Evolutionary conservation across 2,113 vertebrate species (phyloP).

Genomic region (Strix uralensis): DNA sequence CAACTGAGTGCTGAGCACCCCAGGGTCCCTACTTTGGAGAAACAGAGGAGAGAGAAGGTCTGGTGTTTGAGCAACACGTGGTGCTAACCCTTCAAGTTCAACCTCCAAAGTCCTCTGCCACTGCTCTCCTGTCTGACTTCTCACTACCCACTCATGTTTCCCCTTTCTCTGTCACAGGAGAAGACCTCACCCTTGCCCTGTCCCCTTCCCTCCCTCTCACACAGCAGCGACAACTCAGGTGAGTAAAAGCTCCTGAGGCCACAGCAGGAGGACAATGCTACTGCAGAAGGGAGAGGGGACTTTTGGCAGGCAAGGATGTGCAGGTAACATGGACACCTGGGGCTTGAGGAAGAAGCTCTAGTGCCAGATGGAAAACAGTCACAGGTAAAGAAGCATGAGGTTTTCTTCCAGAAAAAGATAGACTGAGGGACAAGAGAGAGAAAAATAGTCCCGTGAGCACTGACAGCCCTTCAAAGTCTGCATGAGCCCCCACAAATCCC

Average conservation of each 20-base stretch:
- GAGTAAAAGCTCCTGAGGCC: neutral
- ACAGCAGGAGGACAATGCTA: neutral
- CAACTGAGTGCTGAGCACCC: neutral
- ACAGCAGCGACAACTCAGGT: neutral
- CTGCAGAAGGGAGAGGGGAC: neutral
- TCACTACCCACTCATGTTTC: neutral
- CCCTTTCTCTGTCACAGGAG: neutral
- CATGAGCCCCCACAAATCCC: accelerated
- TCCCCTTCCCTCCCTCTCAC: neutral
- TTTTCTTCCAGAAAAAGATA: neutral
- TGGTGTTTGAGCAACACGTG: neutral
- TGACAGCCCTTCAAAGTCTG: neutral
- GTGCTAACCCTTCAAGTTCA: neutral
- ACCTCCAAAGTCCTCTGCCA: neutral
- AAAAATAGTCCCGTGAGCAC: neutral
- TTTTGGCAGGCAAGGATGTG: neutral
- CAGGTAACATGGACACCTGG: neutral
- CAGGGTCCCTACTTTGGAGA: neutral
- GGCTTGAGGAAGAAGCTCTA: neutral
- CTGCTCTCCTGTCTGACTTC: neutral
- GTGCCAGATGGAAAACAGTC: neutral
- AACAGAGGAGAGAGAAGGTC: neutral
- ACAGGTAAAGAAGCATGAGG: neutral
- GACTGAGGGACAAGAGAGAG: neutral
- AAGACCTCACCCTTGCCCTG: neutral